Evolutionary conservation across 2,797 vertebrate species (phyloP).

Genomic region (Mormyrops boulengeri): DNA sequence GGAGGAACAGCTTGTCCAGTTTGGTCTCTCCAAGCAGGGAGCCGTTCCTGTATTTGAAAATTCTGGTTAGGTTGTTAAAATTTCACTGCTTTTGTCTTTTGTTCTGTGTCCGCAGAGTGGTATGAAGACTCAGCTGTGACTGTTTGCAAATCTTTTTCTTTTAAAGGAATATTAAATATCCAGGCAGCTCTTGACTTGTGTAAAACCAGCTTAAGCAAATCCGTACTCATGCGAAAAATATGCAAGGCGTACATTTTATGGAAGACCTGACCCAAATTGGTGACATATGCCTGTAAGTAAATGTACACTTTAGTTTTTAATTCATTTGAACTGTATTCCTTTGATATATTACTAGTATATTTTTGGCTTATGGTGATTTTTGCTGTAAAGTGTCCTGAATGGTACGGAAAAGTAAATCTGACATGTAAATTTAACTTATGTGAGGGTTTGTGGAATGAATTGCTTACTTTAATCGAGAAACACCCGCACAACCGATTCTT

Average conservation of each 20-base stretch:
- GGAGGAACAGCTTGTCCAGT: background rate
- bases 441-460: background rate
- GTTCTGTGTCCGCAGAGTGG: background rate
- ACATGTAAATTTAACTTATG: background rate
- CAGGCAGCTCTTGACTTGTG: background rate
- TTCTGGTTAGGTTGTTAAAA: background rate
- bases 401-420: background rate
- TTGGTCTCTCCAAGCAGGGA: background rate
- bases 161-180: background rate
- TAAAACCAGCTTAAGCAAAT: background rate
- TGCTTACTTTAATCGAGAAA: background rate
- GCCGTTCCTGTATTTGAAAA: background rate
- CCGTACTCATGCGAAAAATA: background rate
- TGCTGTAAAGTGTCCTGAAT: background rate
- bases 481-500: background rate
- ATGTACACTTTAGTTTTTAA: background rate
- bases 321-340: background rate
- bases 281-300: background rate
- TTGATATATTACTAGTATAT: background rate
- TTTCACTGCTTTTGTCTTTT: background rate
- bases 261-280: background rate
- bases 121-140: background rate
- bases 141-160: background rate
- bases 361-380: background rate
- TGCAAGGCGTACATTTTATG: background rate